These are phyloP conservation scores for Etheostoma spectabile DNA, from an alignment of 2,113 vertebrate genomes.

Conservation along the genomic window DNA sequence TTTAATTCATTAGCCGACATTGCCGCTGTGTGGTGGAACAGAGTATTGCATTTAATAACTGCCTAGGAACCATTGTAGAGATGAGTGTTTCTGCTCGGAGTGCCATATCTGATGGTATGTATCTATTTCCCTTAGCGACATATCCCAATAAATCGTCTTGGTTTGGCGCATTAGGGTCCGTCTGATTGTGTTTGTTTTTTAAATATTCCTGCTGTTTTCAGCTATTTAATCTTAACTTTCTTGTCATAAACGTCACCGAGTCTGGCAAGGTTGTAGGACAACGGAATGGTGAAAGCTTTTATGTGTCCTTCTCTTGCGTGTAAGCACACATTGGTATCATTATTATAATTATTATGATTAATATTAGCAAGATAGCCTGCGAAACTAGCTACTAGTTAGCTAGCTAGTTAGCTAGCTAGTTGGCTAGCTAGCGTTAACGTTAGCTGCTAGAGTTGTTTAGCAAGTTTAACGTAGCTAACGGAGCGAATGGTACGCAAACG, in stretches of 20 bases:
- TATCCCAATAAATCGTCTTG: fast-evolving
- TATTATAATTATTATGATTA: too few relatives aligned
- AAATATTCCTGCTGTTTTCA: neutral
- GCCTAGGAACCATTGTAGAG: constrained; percentile 55
- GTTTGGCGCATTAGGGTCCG: neutral
- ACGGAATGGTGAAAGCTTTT: neutral
- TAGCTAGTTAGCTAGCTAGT: fast-evolving
- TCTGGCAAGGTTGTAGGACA: neutral
- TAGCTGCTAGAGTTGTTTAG: neutral
- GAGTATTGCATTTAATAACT: neutral
- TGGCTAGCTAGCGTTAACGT: neutral
- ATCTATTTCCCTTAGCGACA: fast-evolving
- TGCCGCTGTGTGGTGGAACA: constrained; percentile 60
- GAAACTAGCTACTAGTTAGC: neutral
- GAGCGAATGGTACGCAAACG: neutral
- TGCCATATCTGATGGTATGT: neutral
- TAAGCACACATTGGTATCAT: neutral
- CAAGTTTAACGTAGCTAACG: neutral
- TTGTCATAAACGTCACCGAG: constrained; percentile 2
- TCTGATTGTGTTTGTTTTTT: neutral
- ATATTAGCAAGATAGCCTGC: fast-evolving
- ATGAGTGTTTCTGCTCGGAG: constrained; percentile 67
- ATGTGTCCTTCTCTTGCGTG: neutral
- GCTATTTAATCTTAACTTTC: neutral
- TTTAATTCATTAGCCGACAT: constrained; percentile 37